A percentile compares a stretch with the other conserved stretches of the same genome.
phyloP scores from a whole-genome alignment of 2,888 invertebrate species.

The Hydropsyche betteni region DNA sequence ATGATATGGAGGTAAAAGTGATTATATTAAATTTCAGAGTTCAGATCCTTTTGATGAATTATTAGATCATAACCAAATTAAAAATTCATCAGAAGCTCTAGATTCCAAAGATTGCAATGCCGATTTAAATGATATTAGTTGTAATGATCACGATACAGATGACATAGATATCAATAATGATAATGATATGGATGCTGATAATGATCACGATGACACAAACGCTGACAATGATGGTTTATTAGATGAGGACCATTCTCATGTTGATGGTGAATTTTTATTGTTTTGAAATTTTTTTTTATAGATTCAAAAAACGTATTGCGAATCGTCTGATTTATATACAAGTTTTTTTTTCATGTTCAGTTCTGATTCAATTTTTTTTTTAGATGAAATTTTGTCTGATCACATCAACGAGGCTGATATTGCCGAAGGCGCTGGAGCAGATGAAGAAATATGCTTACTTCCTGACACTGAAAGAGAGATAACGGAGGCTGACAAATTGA shows the following conservation, averaged over 20 bases:
- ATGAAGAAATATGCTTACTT: conserved; percentile 74
- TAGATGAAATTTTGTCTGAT: conserved; percentile 46
- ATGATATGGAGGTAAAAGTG: too few species aligned
- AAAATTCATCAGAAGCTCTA: background rate
- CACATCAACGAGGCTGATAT: conserved; percentile 54
- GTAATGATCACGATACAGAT: conserved; percentile 34
- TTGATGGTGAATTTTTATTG: conserved; percentile 44
- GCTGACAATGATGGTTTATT: conserved; percentile 39
- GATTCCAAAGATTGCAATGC: background rate
- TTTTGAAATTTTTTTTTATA: background rate
- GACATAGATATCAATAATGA: background rate
- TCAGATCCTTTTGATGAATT: conserved; percentile 64
- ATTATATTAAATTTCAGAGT: conserved; percentile 56
- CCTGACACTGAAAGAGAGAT: conserved; percentile 75
- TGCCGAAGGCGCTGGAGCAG: conserved; percentile 64
- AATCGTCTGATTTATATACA: background rate
- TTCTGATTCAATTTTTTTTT: conserved; percentile 36
- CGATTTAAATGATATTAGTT: background rate
- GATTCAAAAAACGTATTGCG: too few species aligned
- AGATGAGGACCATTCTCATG: conserved; percentile 49
- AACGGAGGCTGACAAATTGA: conserved; percentile 74
- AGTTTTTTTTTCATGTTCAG: background rate
- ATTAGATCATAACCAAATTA: conserved; percentile 54
- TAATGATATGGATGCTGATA: conserved; percentile 37
- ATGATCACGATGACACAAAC: conserved; percentile 46